Conservation (phyloP, 2,113 vertebrate species). For the Myiozetetes cayanensis region DNA sequence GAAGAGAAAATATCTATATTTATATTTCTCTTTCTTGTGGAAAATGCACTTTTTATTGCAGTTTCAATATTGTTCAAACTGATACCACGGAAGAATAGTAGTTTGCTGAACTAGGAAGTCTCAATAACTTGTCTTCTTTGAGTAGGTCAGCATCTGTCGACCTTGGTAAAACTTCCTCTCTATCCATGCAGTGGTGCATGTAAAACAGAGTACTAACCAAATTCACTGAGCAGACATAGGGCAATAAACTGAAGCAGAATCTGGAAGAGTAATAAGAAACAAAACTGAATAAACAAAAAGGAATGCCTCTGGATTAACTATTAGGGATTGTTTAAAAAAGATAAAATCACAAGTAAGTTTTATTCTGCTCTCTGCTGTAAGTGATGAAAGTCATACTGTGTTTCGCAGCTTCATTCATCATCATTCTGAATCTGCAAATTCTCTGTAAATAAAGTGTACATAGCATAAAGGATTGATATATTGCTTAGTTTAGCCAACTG, state of each 20-base stretch:
- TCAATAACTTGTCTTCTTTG: background rate
- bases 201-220: background rate
- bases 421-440: background rate
- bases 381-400: background rate
- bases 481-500: background rate
- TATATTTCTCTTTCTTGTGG: background rate
- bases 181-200: background rate
- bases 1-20: background rate
- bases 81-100: background rate
- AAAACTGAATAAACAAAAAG: background rate
- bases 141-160: background rate
- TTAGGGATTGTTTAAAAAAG: background rate
- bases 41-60: background rate
- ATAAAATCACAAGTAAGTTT: background rate
- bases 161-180: background rate
- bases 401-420: background rate
- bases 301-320: background rate
- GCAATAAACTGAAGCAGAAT: background rate
- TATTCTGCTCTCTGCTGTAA: background rate
- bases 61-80: background rate
- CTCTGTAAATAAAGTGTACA: background rate
- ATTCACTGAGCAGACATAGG: background rate
- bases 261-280: background rate
- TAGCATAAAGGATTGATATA: background rate
- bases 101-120: background rate